Percentiles rank a stretch among this genome's conserved stretches.
Evolutionary conservation across 2,888 invertebrate species (phyloP).

Genomic region (Eledona agricola): DNA sequence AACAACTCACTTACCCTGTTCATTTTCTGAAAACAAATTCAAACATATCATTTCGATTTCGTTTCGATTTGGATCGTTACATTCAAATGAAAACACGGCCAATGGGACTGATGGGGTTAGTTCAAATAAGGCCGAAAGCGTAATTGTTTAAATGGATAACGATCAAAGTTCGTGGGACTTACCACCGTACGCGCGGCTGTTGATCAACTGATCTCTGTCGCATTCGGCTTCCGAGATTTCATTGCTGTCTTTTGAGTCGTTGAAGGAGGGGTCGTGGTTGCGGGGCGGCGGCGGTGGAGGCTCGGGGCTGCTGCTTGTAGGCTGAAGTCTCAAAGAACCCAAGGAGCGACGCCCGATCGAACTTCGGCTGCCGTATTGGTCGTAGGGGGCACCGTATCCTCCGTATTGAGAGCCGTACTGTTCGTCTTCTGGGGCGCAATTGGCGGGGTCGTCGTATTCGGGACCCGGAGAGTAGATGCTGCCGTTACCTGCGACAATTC

Average conservation of each 20-base stretch:
- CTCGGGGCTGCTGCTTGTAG: conserved; percentile 69
- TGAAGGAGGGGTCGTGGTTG: conserved; percentile 86
- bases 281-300: conserved; percentile 79
- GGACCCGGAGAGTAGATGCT: conserved; percentile 85
- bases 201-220: conserved; percentile 80
- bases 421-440: conserved; percentile 90
- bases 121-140: conserved; percentile 18
- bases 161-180: conserved; percentile 57
- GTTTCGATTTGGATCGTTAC: conserved; percentile 7
- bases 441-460: conserved; percentile 93
- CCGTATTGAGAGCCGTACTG: conserved; percentile 89
- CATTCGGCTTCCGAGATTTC: conserved; percentile 94
- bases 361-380: conserved; percentile 88
- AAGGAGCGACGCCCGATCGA: conserved; percentile 71
- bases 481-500: conserved; percentile 81
- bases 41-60: conserved; percentile 42
- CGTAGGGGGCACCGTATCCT: conserved; percentile 83
- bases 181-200: conserved; percentile 88
- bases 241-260: conserved; percentile 94
- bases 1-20: conserved; percentile 62
- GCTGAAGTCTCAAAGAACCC: conserved; percentile 68
- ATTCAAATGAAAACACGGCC: conserved; percentile 12
- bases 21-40: conserved; percentile 62
- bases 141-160: neutral
- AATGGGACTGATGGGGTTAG: conserved; percentile 9